Evolutionary conservation across 2,113 vertebrate species (phyloP).

Genomic region (Lophochroa leadbeateri): DNA sequence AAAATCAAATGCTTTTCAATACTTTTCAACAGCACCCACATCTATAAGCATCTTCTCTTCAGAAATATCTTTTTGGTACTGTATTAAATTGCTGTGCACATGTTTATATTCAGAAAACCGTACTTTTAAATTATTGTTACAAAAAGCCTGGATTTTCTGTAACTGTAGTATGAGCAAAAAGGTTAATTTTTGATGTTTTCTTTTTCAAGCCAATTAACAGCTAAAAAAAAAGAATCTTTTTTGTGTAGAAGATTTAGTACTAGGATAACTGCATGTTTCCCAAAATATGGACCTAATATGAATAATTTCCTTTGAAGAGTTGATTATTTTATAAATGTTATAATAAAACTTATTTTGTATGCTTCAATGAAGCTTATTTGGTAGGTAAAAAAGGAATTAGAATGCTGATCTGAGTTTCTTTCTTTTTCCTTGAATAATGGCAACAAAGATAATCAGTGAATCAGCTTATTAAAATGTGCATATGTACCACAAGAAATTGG

Average conservation of each 20-base stretch:
- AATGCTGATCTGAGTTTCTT: neutral
- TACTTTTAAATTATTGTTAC: neutral
- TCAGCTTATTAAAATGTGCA: neutral
- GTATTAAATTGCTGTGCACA: neutral
- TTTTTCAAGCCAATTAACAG: slow-evolving; percentile 61
- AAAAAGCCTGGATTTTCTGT: neutral
- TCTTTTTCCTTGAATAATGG: neutral
- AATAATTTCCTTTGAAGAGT: slow-evolving; percentile 65
- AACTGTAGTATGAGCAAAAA: neutral
- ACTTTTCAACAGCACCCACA: slow-evolving; percentile 39
- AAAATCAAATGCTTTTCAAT: slow-evolving; percentile 45
- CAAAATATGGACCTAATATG: slow-evolving; percentile 53
- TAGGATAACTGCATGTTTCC: slow-evolving; percentile 33
- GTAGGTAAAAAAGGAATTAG: neutral
- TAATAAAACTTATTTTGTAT: slow-evolving; percentile 51
- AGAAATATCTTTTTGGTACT: neutral
- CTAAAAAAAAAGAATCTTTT: slow-evolving; percentile 62
- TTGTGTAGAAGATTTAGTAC: slow-evolving; percentile 39
- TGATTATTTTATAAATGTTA: slow-evolving; percentile 34
- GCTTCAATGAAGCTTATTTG: neutral
- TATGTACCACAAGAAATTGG: neutral
- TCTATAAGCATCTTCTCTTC: slow-evolving; percentile 19
- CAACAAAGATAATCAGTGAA: neutral
- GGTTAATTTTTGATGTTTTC: neutral
- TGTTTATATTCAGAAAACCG: neutral